phyloP scores from a whole-genome alignment of 2,888 invertebrate species.

The Athalia cordata region DNA sequence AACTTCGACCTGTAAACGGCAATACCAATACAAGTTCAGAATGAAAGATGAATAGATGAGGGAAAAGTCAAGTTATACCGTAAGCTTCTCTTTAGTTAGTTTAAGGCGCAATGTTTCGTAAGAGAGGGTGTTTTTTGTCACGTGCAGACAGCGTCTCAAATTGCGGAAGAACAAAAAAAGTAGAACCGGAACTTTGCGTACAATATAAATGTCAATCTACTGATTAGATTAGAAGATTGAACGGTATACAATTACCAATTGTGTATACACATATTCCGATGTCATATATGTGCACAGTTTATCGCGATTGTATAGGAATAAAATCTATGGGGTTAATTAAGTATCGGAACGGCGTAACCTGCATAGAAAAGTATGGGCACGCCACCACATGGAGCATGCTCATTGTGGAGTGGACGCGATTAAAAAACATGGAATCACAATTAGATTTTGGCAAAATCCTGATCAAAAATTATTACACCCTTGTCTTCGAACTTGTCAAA shows the following conservation, averaged over 20 bases:
- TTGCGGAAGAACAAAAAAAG: background rate
- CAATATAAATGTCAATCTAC: background rate
- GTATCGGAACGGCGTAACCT: too few species aligned
- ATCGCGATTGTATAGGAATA: too few species aligned
- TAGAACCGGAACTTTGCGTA: background rate
- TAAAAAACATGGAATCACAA: too few species aligned
- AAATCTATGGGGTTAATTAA: too few species aligned
- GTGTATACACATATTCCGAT: background rate
- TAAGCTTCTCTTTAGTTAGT: background rate
- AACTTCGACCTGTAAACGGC: slow-evolving; percentile 9
- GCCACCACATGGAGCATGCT: too few species aligned
- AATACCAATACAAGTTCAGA: background rate
- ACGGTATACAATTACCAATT: slow-evolving; percentile 1
- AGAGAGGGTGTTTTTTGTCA: background rate
- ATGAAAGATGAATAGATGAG: background rate
- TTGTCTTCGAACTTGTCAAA: too few species aligned
- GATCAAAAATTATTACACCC: too few species aligned
- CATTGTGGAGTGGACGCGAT: too few species aligned
- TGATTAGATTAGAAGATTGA: slow-evolving; percentile 15
- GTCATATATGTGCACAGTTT: background rate
- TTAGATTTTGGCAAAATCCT: too few species aligned
- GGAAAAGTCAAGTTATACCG: background rate
- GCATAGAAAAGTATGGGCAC: too few species aligned
- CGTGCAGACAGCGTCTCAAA: background rate
- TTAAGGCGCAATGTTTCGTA: too few species aligned